Conservation (phyloP, 2,113 vertebrate species). For the Xenopus laevis region DNA sequence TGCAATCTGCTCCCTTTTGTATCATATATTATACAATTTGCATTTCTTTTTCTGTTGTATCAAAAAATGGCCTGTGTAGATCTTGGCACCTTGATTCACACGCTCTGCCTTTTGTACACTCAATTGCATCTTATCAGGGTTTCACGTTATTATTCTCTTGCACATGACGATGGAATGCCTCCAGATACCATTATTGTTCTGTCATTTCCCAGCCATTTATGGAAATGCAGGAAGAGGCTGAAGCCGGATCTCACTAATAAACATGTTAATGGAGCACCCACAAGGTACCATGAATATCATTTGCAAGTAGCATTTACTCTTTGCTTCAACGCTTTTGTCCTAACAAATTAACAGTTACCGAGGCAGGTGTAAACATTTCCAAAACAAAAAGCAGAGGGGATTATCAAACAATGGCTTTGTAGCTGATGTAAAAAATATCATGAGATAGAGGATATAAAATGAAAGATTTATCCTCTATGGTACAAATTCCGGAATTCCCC, state of each 20-base stretch:
- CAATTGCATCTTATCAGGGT: not conserved
- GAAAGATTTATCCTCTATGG: too few relatives aligned
- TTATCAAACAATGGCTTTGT: not conserved
- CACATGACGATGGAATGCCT: not conserved
- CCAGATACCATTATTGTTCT: not conserved
- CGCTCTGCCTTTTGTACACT: not conserved
- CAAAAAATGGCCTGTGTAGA: too few relatives aligned
- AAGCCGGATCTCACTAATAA: not conserved
- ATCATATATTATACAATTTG: too few relatives aligned
- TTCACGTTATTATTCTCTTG: not conserved
- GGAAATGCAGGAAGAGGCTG: not conserved
- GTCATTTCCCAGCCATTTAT: not conserved
- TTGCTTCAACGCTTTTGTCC: not conserved
- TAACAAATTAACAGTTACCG: not conserved
- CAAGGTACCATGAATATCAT: not conserved
- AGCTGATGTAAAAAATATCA: not conserved
- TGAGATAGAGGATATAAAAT: too few relatives aligned
- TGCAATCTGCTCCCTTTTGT: too few relatives aligned
- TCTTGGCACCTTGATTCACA: slow-evolving; percentile 13
- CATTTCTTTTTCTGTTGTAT: too few relatives aligned
- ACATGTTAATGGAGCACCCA: not conserved
- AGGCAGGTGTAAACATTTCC: slow-evolving; percentile 7
- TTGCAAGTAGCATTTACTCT: slow-evolving; percentile 5
- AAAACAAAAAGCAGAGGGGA: not conserved
- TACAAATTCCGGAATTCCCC: too few relatives aligned